These are phyloP conservation scores for Glaucidium brasilianum DNA, from an alignment of 2,113 vertebrate genomes.

Conservation along the genomic window DNA sequence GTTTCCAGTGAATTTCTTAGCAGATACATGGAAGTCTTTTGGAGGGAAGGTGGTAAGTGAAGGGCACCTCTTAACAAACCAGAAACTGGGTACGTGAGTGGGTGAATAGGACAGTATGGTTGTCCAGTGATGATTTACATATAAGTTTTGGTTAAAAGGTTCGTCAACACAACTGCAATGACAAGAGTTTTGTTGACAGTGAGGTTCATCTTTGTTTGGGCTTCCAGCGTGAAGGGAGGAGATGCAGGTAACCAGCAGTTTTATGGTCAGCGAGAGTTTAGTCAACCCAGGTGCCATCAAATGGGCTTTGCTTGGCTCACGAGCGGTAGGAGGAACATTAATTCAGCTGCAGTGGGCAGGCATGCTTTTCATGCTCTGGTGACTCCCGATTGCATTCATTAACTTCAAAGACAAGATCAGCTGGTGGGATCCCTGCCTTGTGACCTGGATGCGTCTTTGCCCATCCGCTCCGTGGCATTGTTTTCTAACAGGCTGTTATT, in stretches of 20 bases:
- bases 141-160: neutral
- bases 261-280: neutral
- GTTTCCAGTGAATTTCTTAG: neutral
- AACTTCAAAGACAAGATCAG: slow-evolving; percentile 11
- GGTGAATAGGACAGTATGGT: neutral
- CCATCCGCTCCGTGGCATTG: neutral
- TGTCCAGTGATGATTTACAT: neutral
- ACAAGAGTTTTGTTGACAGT: neutral
- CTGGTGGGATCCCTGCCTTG: neutral
- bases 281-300: neutral
- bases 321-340: neutral
- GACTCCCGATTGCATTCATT: neutral
- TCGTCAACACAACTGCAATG: neutral
- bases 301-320: neutral
- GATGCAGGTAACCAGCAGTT: neutral
- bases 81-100: neutral
- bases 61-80: neutral
- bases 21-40: neutral
- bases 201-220: neutral
- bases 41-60: neutral
- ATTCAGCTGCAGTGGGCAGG: neutral
- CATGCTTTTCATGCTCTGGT: neutral
- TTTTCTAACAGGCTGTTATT: neutral
- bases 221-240: neutral
- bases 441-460: neutral